A percentile compares a stretch with the other conserved stretches of the same genome.
These are phyloP conservation scores for Alethe diademata DNA, from an alignment of 2,113 vertebrate species.

Conservation along the genomic window DNA sequence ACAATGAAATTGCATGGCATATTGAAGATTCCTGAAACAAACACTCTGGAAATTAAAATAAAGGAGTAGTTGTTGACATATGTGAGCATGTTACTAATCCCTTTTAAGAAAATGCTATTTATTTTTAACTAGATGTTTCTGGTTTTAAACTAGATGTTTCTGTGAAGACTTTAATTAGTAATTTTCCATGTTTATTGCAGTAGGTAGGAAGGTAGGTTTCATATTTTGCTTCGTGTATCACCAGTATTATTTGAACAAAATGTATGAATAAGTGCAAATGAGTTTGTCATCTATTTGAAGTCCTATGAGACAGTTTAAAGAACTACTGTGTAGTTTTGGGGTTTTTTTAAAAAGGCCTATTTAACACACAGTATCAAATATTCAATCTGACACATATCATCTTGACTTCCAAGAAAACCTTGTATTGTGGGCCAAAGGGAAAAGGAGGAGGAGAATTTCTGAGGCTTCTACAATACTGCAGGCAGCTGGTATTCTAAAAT, in stretches of 20 bases:
- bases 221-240: background rate
- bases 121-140: background rate
- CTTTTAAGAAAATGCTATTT: background rate
- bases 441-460: background rate
- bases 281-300: background rate
- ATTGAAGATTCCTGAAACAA: background rate
- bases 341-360: background rate
- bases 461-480: background rate
- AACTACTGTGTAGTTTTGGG: background rate
- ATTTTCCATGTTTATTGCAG: background rate
- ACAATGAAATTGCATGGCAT: background rate
- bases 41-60: background rate
- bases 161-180: background rate
- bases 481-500: background rate
- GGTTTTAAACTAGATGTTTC: background rate
- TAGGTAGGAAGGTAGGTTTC: background rate
- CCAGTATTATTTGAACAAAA: background rate
- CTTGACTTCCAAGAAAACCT: background rate
- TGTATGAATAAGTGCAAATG: background rate
- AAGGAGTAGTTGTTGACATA: background rate
- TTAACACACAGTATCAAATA: background rate
- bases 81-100: background rate
- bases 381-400: background rate
- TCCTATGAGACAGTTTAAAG: background rate
- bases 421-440: background rate